phyloP scores from a whole-genome alignment of 2,113 vertebrate species.

The Syngnathoides biaculeatus region DNA sequence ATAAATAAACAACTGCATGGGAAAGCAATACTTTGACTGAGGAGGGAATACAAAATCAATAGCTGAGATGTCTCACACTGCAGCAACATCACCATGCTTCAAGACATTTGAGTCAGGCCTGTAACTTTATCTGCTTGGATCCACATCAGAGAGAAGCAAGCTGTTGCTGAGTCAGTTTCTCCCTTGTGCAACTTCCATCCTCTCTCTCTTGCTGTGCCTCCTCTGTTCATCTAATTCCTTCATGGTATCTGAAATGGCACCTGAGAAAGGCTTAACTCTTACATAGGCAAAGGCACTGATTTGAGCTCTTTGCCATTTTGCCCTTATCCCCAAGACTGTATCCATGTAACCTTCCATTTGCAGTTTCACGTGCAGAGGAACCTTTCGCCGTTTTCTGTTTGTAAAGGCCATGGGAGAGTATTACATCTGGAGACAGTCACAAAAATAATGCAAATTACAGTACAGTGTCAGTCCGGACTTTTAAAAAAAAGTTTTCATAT shows the following conservation, averaged over 20 bases:
- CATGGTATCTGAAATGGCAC: slow-evolving; percentile 38
- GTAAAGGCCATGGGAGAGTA: not conserved
- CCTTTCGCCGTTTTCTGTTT: not conserved
- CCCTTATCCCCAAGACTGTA: not conserved
- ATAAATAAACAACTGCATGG: not conserved
- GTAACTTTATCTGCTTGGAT: slow-evolving; percentile 32
- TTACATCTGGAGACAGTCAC: not conserved
- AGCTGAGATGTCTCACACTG: slow-evolving; percentile 14
- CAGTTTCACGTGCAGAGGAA: not conserved
- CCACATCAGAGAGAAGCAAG: slow-evolving; percentile 38
- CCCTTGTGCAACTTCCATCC: slow-evolving; percentile 43
- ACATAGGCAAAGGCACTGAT: slow-evolving; percentile 42
- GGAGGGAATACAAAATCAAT: slow-evolving; percentile 28
- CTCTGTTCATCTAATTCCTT: slow-evolving; percentile 18
- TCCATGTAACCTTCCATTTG: slow-evolving; percentile 18
- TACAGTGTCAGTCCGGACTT: not conserved
- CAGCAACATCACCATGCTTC: not conserved
- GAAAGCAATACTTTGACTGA: slow-evolving; percentile 9
- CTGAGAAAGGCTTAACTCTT: slow-evolving; percentile 21
- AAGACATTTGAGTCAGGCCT: slow-evolving; percentile 11
- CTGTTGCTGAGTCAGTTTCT: slow-evolving; percentile 45
- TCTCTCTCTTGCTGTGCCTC: slow-evolving; percentile 31
- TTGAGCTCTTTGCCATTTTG: slow-evolving; percentile 26
- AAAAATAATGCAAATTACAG: not conserved
- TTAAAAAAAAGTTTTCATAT: not conserved